These are phyloP conservation scores for Apodemia hepburni DNA, from an alignment of 2,888 invertebrate species.

Conservation along the genomic window DNA sequence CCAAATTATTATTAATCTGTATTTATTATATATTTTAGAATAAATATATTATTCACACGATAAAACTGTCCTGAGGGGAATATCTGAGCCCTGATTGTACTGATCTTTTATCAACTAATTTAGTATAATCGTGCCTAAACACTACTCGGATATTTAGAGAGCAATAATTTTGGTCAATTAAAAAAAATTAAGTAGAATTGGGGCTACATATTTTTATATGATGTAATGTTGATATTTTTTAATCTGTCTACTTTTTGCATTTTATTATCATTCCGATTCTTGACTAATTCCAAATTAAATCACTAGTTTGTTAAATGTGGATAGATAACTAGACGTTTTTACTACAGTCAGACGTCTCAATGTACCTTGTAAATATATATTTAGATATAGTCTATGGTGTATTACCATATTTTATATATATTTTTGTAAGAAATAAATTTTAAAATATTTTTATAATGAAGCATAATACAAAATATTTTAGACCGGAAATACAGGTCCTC, in stretches of 20 bases:
- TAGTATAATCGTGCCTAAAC: no score
- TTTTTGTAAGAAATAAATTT: constrained; percentile 21
- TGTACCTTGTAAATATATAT: constrained; percentile 29
- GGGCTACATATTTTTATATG: not conserved
- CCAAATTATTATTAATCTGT: no score
- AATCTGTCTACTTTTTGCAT: not conserved
- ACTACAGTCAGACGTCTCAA: not conserved
- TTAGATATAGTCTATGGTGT: constrained; percentile 28
- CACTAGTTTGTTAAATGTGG: constrained; percentile 5
- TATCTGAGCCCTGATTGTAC: no score
- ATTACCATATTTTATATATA: constrained; percentile 31
- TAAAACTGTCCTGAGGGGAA: no score
- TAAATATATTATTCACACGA: no score
- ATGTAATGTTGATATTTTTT: not conserved
- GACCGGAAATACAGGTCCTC: not conserved
- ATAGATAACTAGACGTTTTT: not conserved
- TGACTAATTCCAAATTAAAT: constrained; percentile 3
- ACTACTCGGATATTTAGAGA: no score
- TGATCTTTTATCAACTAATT: no score
- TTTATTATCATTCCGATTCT: constrained; percentile 1
- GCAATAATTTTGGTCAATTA: no score
- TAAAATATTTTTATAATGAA: constrained; percentile 1
- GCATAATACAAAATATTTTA: constrained; percentile 13
- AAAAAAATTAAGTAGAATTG: not conserved
- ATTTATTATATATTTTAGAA: no score